phyloP scores from a whole-genome alignment of 2,888 invertebrate species.

The Mythimna ferrago region DNA sequence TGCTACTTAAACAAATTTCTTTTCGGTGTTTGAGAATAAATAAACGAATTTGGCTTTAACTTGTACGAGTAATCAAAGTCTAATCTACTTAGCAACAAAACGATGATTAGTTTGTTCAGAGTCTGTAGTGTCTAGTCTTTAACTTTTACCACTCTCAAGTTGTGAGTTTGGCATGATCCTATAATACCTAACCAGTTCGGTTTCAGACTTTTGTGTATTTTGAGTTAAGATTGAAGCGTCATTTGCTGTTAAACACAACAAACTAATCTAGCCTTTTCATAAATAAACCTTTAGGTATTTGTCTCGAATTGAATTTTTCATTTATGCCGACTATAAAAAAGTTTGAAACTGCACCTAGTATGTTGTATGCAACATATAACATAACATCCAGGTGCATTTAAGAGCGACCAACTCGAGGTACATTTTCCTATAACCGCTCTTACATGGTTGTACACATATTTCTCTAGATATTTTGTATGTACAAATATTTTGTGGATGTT shows the following conservation, averaged over 20 bases:
- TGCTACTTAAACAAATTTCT: neutral
- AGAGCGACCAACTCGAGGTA: too few species aligned
- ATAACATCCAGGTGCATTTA: too few species aligned
- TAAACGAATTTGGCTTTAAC: neutral
- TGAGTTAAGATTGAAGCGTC: neutral
- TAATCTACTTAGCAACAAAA: neutral
- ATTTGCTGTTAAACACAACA: neutral
- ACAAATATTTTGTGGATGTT: too few species aligned
- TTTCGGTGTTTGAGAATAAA: constrained; percentile 9
- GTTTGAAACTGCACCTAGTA: too few species aligned
- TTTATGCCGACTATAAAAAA: neutral
- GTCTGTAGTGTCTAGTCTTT: too few species aligned
- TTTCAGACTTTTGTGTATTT: neutral
- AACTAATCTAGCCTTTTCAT: neutral
- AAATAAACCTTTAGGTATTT: neutral
- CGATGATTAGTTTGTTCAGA: neutral
- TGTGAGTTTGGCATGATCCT: neutral
- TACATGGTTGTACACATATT: too few species aligned
- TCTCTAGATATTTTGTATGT: too few species aligned
- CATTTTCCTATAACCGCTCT: too few species aligned
- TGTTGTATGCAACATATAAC: too few species aligned
- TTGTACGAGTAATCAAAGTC: neutral
- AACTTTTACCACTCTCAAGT: neutral
- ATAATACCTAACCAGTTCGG: neutral
- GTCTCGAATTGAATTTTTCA: neutral